These are phyloP conservation scores for Astyanax mexicanus DNA, from an alignment of 2,797 vertebrate genomes.

Conservation along the genomic window DNA sequence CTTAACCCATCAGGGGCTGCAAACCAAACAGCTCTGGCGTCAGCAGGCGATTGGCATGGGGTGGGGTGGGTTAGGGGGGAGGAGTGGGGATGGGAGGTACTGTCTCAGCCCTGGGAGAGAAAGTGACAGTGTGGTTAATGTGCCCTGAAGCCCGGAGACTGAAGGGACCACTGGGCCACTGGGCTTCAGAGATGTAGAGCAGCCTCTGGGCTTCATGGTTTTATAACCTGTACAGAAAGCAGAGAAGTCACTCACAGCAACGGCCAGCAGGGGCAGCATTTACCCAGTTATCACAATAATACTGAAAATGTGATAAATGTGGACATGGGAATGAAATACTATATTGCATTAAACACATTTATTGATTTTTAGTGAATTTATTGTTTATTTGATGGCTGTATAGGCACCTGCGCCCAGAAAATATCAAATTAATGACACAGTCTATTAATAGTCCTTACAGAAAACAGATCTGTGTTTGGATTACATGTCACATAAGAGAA, in stretches of 20 bases:
- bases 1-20: neutral
- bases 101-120: neutral
- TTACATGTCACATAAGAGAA: too few relatives aligned
- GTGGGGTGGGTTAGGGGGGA: too few relatives aligned
- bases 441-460: too few relatives aligned
- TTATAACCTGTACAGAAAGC: neutral
- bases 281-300: neutral
- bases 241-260: neutral
- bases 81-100: too few relatives aligned
- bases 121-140: conserved; percentile 15
- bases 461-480: too few relatives aligned
- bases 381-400: too few relatives aligned
- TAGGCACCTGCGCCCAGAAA: too few relatives aligned
- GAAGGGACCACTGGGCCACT: conserved; percentile 2
- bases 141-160: conserved; percentile 8
- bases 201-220: neutral
- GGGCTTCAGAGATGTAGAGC: conserved; percentile 4
- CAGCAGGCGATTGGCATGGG: neutral
- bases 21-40: conserved; percentile 11
- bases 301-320: too few relatives aligned
- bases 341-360: too few relatives aligned
- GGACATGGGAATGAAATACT: too few relatives aligned
- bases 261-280: neutral
- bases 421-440: too few relatives aligned
- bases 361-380: too few relatives aligned